Evolutionary conservation across 2,888 invertebrate species (phyloP).

Genomic region (Campoletis raptor): DNA sequence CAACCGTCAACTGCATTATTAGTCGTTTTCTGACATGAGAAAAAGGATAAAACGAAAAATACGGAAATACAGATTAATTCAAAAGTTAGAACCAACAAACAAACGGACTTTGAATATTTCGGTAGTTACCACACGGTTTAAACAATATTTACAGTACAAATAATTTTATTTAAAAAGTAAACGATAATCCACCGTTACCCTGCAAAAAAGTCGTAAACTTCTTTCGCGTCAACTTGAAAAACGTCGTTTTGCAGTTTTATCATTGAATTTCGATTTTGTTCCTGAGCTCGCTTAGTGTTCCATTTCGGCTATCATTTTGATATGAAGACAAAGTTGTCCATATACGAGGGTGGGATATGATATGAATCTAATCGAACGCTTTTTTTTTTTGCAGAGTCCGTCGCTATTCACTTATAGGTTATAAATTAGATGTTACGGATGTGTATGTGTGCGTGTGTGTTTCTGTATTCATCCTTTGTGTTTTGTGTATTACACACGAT

Average conservation of each 20-base stretch:
- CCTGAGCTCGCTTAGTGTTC: not conserved
- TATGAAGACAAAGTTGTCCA: not conserved
- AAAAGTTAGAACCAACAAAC: not conserved
- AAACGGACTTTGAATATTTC: not conserved
- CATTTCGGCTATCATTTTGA: not conserved
- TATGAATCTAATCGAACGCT: slow-evolving; percentile 48
- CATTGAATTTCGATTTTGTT: not conserved
- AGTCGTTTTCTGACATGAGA: not conserved
- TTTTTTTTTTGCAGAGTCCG: slow-evolving; percentile 20
- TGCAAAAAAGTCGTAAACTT: not conserved
- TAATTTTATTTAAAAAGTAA: not conserved
- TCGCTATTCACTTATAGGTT: slow-evolving; percentile 56
- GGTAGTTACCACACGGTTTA: not conserved
- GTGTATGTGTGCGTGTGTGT: slow-evolving; percentile 45
- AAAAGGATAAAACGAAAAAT: not conserved
- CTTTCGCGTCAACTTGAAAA: not conserved
- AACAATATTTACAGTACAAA: not conserved
- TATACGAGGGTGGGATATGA: slow-evolving; percentile 43
- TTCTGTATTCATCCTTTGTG: slow-evolving; percentile 17
- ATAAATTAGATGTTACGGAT: slow-evolving; percentile 59
- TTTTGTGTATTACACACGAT: slow-evolving; percentile 50
- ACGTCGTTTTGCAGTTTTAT: not conserved
- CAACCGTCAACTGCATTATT: not conserved
- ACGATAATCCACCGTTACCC: not conserved
- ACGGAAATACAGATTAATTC: not conserved